Evolutionary conservation across 2,113 vertebrate genomes (phyloP), one percentile per base, ranked within the genome.

Genomic region (Dendrocopos noguchii): DNA sequence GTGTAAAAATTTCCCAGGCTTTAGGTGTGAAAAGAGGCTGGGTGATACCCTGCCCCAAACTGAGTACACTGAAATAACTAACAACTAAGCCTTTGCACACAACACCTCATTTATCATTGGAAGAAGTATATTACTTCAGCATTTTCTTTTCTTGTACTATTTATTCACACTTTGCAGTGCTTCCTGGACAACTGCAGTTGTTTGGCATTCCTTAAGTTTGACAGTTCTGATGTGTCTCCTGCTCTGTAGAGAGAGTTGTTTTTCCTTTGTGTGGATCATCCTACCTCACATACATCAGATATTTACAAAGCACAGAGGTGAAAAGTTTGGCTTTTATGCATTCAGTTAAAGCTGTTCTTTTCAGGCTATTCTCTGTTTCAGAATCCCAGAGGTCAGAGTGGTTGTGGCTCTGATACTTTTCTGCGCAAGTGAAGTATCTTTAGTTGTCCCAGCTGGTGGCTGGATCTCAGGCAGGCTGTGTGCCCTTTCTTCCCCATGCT

Each of bases 91-190:
- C 9, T 73, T 84, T 87, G 25, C 18, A 47, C 13, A 42, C 15
- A 80, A 57, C 85, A 56, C 7, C 11, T 64, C 68, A 76, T 90
- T 34, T 67, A 59, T 25, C 33, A 70, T 64, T 67, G 25, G 53
- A 71, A 78, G 19, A 86, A 71, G 80, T 33, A 17, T 27, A 60
- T 60, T 74, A 80, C 36, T 90, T 78, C 57, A 80, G 25, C 3
- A 80, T 80, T 91, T 90, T 15, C 10, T 22, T 39, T 50, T 34
- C 52, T 60, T 87, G 50, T 31, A 66, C 82, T 70, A 72, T 89
- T 89, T 94, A 68, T 80, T 95, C 76, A 88, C 65, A 85, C 73
- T 83, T 90, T 47, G 20, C 73, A 80, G 8, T 29, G 71, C 56
- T 93, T 93, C 65, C 80, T 71, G 65, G 15, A 71, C 25, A 78